A percentile compares a stretch with the other conserved stretches of the same genome.
Evolutionary conservation across 2,113 vertebrate species (phyloP).

Genomic region (Lepisosteus oculatus): DNA sequence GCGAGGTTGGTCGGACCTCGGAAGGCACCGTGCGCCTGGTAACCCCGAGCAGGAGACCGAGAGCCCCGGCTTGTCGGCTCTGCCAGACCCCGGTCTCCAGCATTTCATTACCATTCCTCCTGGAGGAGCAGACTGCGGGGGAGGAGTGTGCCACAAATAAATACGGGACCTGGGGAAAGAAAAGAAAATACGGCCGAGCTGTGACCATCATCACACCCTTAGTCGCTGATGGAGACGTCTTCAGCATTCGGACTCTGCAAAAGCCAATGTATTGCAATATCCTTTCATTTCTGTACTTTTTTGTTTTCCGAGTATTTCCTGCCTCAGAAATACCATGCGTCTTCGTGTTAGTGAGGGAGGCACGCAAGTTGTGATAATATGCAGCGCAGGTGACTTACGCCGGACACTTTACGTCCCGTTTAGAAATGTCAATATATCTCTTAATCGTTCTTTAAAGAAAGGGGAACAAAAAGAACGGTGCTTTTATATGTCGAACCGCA

Average conservation of each 20-base stretch:
- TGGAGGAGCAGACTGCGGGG: neutral
- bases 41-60: neutral
- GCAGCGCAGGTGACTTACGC: too few relatives aligned
- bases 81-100: neutral
- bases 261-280: slow-evolving; percentile 66
- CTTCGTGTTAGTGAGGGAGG: too few relatives aligned
- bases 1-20: too few relatives aligned
- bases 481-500: too few relatives aligned
- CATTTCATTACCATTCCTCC: neutral
- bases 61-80: neutral
- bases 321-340: too few relatives aligned
- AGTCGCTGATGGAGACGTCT: slow-evolving; percentile 56
- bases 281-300: slow-evolving; percentile 46
- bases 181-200: slow-evolving; percentile 8
- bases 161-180: slow-evolving; percentile 9
- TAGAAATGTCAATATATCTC: too few relatives aligned
- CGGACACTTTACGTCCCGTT: too few relatives aligned
- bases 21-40: neutral
- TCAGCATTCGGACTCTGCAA: slow-evolving; percentile 38
- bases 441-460: too few relatives aligned
- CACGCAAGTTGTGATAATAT: too few relatives aligned
- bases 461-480: too few relatives aligned
- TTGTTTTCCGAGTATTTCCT: too few relatives aligned
- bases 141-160: neutral
- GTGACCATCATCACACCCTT: slow-evolving; percentile 3